Base-by-base conservation (phyloP, 2,888 invertebrate genomes). In the Augiades crinisus region DNA sequence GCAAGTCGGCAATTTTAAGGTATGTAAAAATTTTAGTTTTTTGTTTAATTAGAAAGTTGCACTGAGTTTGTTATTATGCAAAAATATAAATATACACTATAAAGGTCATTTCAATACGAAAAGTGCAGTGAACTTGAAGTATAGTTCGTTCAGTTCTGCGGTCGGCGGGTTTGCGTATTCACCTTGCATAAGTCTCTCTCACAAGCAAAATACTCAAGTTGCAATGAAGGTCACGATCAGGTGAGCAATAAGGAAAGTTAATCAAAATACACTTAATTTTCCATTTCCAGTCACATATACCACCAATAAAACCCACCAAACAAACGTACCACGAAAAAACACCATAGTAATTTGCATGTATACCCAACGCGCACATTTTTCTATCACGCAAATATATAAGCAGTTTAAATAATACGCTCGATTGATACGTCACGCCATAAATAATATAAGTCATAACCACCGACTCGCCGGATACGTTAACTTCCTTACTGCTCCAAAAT, bases 401-500 rank as follows among this genome's bases (percentile, higher is more conserved):
- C 45, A 53, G 58, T 59, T 43, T 53, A 56, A 56, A 54, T 31
- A 27, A n/a, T n/a, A n/a, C n/a, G n/a, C n/a, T n/a, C n/a, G n/a
- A n/a, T n/a, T n/a, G 8, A 45, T 51, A 47, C 44, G 37, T 4
- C 2, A 10, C 4, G 4, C 8, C 3, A 27, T 27, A 27, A 10
- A 27, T 27, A 27, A 27, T 10, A 27, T 10, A 27, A 10, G 10
- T 10, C 10, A 27, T 10, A 2, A 10, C 1, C 5, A 27, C 10
- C 2, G 10, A 10, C 2, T 27, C n/a, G 1, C 1, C 27, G 4
- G 3, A 27, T 27, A 27, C 27, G 8, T 55, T 56, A 69, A 75
- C 69, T 75, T 86, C 87, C 88, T 87, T 84, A 83, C 65, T 81
- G 84, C 87, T 87, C 85, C 60, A 69, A 62, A 72, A 78, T 78